Evolutionary conservation across 1,140 invertebrate genomes (phyloP).

Genomic region (Philotrypesis tridentata): DNA sequence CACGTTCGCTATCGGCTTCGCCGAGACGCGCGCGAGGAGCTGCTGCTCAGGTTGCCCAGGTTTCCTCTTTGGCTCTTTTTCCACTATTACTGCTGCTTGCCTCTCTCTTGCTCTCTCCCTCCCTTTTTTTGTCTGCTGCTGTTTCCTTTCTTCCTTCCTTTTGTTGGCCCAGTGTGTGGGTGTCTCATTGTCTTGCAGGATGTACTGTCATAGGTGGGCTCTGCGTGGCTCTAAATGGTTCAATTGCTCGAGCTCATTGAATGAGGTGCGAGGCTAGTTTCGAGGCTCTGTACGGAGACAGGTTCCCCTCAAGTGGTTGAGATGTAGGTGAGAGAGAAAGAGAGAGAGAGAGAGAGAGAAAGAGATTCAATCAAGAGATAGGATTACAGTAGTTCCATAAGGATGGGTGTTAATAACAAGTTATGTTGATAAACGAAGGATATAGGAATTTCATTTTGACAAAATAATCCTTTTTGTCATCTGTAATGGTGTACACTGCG

Average conservation of each 20-base stretch:
- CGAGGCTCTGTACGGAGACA: not conserved
- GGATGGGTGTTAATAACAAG: not conserved
- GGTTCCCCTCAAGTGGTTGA: not conserved
- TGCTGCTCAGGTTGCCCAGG: not conserved
- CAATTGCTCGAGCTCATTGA: constrained; percentile 14
- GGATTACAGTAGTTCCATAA: not conserved
- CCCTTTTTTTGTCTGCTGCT: not conserved
- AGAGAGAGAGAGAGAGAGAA: no score
- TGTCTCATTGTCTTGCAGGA: constrained; percentile 27
- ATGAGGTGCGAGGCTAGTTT: constrained; percentile 9
- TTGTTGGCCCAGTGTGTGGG: constrained; percentile 1
- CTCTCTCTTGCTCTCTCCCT: not conserved
- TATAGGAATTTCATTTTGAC: not conserved
- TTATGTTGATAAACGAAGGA: not conserved
- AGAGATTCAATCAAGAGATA: not conserved
- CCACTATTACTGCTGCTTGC: not conserved
- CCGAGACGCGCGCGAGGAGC: not conserved
- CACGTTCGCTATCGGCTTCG: constrained; percentile 28
- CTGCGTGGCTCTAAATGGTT: constrained; percentile 8
- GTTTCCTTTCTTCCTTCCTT: not conserved
- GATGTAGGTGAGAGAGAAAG: not conserved
- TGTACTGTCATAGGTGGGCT: constrained; percentile 2
- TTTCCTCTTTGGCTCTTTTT: not conserved
- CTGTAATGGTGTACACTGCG: not conserved
- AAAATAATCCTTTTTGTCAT: not conserved